A percentile compares a stretch with the other conserved stretches of the same genome.
phyloP scores from a whole-genome alignment of 2,888 invertebrate genomes.

The Mycogona germanica region DNA sequence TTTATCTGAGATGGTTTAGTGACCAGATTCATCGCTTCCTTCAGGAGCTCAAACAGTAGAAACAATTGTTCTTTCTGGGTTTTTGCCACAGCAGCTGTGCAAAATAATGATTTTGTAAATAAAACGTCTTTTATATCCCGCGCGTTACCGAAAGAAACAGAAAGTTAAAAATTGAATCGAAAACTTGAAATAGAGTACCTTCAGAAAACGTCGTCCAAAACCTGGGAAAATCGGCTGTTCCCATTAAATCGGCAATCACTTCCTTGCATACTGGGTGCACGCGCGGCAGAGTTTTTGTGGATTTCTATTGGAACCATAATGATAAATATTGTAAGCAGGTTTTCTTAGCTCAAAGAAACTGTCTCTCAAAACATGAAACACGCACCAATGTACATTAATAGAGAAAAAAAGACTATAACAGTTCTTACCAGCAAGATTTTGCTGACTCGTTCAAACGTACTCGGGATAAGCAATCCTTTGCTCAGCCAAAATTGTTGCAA shows the following conservation, averaged over 20 bases:
- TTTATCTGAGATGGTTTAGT: background rate
- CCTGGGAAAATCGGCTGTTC: background rate
- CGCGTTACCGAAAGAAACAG: background rate
- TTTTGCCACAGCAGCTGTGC: background rate
- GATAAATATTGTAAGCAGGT: background rate
- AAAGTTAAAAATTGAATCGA: background rate
- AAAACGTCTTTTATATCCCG: background rate
- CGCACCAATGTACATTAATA: background rate
- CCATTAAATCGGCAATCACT: background rate
- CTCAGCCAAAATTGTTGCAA: background rate
- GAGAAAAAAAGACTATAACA: background rate
- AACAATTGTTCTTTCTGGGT: background rate
- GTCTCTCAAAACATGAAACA: background rate
- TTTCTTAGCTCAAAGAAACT: background rate
- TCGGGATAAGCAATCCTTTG: background rate
- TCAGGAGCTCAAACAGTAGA: conserved; percentile 2
- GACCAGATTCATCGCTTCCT: background rate
- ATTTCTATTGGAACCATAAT: conserved; percentile 3
- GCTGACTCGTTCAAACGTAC: background rate
- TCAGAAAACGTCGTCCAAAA: conserved; percentile 3
- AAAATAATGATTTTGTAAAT: background rate
- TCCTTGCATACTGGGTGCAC: conserved; percentile 2
- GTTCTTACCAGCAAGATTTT: conserved; percentile 2
- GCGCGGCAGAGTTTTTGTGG: background rate
- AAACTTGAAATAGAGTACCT: background rate